Percentiles rank a stretch among this genome's conserved stretches.
Conservation (phyloP, 2,888 invertebrate genomes). For the Cyclophora punctaria region DNA sequence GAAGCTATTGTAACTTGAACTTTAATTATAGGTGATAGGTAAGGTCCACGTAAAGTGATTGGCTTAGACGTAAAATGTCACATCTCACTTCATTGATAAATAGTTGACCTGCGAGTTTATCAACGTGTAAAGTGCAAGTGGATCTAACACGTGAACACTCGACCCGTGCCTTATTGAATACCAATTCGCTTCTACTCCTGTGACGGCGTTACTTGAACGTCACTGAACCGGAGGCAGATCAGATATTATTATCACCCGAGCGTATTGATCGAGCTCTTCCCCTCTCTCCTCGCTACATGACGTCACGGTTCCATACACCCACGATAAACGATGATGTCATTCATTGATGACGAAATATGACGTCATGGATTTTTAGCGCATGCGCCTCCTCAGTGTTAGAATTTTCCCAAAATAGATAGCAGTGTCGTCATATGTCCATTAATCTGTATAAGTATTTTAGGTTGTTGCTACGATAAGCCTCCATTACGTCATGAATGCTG, state of each 20-base stretch:
- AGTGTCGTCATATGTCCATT: slow-evolving; percentile 8
- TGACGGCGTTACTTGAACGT: slow-evolving; percentile 46
- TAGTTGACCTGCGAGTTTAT: slow-evolving; percentile 44
- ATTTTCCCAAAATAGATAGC: slow-evolving; percentile 17
- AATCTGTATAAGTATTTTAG: neutral
- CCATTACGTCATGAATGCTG: too few relatives aligned
- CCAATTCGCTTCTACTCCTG: slow-evolving; percentile 38
- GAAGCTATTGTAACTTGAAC: too few relatives aligned
- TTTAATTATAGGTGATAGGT: too few relatives aligned
- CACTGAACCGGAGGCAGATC: slow-evolving; percentile 48
- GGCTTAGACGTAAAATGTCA: slow-evolving; percentile 4
- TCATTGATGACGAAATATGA: slow-evolving; percentile 40
- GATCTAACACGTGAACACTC: slow-evolving; percentile 48
- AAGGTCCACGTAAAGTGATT: too few relatives aligned
- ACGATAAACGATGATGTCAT: slow-evolving; percentile 42
- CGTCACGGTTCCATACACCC: slow-evolving; percentile 51
- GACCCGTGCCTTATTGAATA: slow-evolving; percentile 56
- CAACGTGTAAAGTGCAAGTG: slow-evolving; percentile 30
- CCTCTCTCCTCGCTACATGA: slow-evolving; percentile 28
- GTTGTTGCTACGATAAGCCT: neutral
- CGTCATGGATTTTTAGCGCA: slow-evolving; percentile 49
- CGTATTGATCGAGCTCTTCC: slow-evolving; percentile 42
- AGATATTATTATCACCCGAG: slow-evolving; percentile 36
- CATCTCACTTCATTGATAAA: slow-evolving; percentile 39
- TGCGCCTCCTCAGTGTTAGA: slow-evolving; percentile 29